Evolutionary conservation across 2,113 vertebrate species (phyloP), one percentile per base, ranked within the genome.

Genomic region (Channa maculata): DNA sequence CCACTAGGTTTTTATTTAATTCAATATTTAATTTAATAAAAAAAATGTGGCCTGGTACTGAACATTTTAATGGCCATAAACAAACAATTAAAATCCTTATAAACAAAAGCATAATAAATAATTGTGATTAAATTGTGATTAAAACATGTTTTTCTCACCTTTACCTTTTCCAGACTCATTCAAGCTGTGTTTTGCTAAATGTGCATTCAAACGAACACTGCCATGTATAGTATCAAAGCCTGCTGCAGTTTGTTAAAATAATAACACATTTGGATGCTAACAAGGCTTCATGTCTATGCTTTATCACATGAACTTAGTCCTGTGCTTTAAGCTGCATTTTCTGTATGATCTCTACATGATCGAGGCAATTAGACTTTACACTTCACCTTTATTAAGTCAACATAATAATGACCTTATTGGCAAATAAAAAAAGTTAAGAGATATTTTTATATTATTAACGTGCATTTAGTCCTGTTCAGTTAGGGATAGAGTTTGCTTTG

Each of bases 291-390:
- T 68, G 80, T 86, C 53, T 58, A 38, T 0, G 3, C 36, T 61
- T 63, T 33, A 80, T 82, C 79, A 89, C 84, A 84, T 84, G 81
- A 77, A 77, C 60, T 49, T 44, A 61, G 49, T 67, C 69, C 9
- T 37, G 6, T 75, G 74, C 49, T 63, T 71, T 36, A 5, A 2
- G 50, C 37, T 3, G 24, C 63, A 52, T 69, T 37, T 77, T 24
- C 24, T 24, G 24, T 24, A 24, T 24, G 24, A 24, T 24, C 24
- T 24, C 24, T 24, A 24, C 24, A 24, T 24, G 24, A 24, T 24
- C 24, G 24, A 24, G 24, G 24, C 24, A 24, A 24, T 24, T 24
- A 24, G 24, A 24, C 24, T 41, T 61, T 49, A 33, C 12, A 24
- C 57, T 52, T 55, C 43, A 75, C 68, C 52, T 41, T 50, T n/a